Conservation (phyloP, 2,113 vertebrate genomes). For the Rhabdomys dilectus region DNA sequence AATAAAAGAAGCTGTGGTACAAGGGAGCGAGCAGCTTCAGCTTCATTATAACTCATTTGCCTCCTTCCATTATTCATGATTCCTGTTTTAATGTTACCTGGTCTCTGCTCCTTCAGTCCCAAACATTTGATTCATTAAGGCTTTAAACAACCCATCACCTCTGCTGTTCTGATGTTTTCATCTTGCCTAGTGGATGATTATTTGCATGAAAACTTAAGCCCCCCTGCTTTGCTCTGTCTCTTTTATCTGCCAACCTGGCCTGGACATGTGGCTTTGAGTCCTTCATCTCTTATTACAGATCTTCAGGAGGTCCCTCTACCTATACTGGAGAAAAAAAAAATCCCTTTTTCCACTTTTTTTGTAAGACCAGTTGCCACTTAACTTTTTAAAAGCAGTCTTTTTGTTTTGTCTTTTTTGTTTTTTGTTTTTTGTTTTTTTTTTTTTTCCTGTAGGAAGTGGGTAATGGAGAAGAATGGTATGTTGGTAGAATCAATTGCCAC, state of each 20-base stretch:
- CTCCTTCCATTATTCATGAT: not conserved
- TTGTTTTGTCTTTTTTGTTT: not conserved
- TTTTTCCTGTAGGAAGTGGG: not conserved
- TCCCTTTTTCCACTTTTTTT: constrained; percentile 23
- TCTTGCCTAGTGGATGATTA: not conserved
- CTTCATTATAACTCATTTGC: not conserved
- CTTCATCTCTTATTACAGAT: not conserved
- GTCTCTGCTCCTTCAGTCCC: not conserved
- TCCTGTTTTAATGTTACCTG: not conserved
- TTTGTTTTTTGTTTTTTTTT: not conserved
- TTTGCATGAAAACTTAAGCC: not conserved
- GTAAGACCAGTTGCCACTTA: not conserved
- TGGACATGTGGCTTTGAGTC: not conserved
- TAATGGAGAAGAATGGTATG: not conserved
- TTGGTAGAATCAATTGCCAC: not conserved
- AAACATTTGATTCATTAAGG: not conserved
- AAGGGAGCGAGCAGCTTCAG: not conserved
- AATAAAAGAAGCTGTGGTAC: not conserved
- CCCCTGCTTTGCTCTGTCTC: not conserved
- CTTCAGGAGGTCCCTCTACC: not conserved
- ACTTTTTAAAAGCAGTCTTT: not conserved
- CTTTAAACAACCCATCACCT: not conserved
- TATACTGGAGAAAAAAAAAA: not conserved
- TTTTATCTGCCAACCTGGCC: not conserved
- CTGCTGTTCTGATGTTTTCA: constrained; percentile 3